phyloP scores from a whole-genome alignment of 2,888 invertebrate genomes.

The Cephalotes varians region DNA sequence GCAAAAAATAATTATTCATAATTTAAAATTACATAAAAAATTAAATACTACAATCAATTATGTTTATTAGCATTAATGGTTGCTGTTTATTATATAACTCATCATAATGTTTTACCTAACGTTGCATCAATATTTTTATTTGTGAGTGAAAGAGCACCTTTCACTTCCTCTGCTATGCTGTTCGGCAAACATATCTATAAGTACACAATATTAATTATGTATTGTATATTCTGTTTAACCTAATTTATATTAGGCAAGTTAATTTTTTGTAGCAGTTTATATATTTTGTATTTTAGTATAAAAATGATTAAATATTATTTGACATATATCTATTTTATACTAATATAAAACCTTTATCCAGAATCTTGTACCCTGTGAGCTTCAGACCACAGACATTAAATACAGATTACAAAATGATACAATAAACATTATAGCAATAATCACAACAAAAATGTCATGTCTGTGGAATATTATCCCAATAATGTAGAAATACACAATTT shows the following conservation, averaged over 20 bases:
- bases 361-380: not conserved
- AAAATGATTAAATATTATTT: not conserved
- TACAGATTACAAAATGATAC: not conserved
- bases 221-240: not conserved
- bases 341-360: not conserved
- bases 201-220: not conserved
- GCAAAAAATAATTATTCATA: constrained; percentile 77
- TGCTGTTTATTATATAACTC: not conserved
- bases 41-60: not conserved
- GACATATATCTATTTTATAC: not conserved
- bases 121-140: constrained; percentile 94
- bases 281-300: not conserved
- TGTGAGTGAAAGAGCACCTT: constrained; percentile 93
- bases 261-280: not conserved
- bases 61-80: not conserved
- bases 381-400: not conserved
- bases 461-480: no score
- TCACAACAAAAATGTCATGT: not conserved
- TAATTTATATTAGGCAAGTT: not conserved
- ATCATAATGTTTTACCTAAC: constrained; percentile 89
- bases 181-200: constrained; percentile 80
- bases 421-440: not conserved
- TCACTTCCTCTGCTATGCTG: constrained; percentile 86
- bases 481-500: not conserved
- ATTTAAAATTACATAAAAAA: constrained; percentile 24